Conservation (phyloP, 2,113 vertebrate species). For the Aix galericulata region DNA sequence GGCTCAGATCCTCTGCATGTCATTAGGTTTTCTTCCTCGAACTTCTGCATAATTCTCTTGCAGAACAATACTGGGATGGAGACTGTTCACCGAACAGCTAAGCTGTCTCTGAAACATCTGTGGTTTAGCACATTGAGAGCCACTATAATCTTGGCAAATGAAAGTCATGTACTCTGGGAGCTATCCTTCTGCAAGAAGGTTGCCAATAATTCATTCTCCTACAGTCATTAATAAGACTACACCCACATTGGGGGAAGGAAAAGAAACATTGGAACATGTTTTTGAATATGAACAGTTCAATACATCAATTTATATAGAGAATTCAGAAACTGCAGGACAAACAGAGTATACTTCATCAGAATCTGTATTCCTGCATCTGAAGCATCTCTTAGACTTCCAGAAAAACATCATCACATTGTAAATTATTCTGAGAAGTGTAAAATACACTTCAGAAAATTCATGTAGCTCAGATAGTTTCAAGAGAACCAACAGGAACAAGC, state of each 20-base stretch:
- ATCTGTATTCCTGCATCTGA: neutral
- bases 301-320: neutral
- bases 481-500: neutral
- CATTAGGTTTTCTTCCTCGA: neutral
- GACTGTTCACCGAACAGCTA: neutral
- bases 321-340: neutral
- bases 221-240: neutral
- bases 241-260: accelerated
- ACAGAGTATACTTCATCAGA: neutral
- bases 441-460: neutral
- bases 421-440: neutral
- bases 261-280: neutral
- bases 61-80: neutral
- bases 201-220: neutral
- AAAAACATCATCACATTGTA: neutral
- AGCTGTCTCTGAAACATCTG: neutral
- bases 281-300: neutral
- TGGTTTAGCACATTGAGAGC: neutral
- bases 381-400: neutral
- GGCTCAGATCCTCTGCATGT: neutral
- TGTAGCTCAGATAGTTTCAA: neutral
- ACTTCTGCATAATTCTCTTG: neutral
- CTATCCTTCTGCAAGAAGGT: neutral
- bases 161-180: neutral
- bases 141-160: neutral